Conservation (phyloP, 2,797 vertebrate species). For the Melanitta fusca region DNA sequence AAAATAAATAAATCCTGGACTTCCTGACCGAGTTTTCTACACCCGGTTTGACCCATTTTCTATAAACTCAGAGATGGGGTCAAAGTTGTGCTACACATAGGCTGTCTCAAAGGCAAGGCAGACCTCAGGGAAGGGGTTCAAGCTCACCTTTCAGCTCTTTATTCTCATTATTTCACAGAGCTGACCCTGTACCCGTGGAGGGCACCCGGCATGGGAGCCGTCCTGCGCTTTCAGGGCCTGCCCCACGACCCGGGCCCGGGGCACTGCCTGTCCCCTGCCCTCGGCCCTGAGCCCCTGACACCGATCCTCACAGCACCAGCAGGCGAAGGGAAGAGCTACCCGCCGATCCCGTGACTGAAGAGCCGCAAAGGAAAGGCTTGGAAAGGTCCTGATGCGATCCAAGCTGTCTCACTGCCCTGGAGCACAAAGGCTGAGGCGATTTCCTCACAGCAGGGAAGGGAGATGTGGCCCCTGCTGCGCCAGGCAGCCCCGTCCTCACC, state of each 20-base stretch:
- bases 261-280: rapidly evolving
- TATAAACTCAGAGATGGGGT: not conserved
- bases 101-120: not conserved
- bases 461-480: not conserved
- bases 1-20: not conserved
- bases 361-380: not conserved
- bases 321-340: not conserved
- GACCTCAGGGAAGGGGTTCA: not conserved
- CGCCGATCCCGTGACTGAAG: not conserved
- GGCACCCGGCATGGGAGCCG: slow-evolving; percentile 58
- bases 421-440: not conserved
- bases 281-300: rapidly evolving
- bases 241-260: not conserved
- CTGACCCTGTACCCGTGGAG: rapidly evolving
- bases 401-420: not conserved
- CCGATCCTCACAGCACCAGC: not conserved
- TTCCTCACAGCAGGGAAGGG: not conserved
- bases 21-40: not conserved
- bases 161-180: not conserved
- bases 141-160: not conserved
- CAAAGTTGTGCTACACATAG: not conserved
- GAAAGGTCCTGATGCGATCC: not conserved
- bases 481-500: not conserved
- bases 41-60: not conserved
- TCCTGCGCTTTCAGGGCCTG: slow-evolving; percentile 72